These are phyloP conservation scores for Cheilosia soror DNA, from an alignment of 2,888 invertebrate species.

Conservation along the genomic window DNA sequence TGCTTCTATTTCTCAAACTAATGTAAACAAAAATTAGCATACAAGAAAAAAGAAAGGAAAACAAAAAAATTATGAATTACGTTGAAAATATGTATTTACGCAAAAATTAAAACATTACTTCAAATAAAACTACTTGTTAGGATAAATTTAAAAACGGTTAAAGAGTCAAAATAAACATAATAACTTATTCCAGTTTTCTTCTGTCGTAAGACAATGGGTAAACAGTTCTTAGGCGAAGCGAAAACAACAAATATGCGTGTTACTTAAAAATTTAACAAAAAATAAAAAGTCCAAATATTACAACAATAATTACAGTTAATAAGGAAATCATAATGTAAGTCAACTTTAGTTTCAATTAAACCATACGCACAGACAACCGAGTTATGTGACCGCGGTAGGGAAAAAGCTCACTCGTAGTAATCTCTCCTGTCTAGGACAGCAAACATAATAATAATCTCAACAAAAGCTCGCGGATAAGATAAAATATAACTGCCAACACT, in stretches of 20 bases:
- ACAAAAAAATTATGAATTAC: constrained; percentile 14
- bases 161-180: constrained; percentile 51
- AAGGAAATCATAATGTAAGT: constrained; percentile 45
- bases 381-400: background rate
- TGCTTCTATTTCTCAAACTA: no score
- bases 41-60: background rate
- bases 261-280: constrained; percentile 39
- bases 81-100: constrained; percentile 62
- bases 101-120: constrained; percentile 58
- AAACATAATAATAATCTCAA: constrained; percentile 58
- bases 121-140: constrained; percentile 45
- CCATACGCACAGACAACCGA: background rate
- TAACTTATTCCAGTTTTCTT: constrained; percentile 56
- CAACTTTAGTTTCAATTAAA: constrained; percentile 36
- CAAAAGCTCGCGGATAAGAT: constrained; percentile 59
- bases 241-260: constrained; percentile 30
- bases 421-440: constrained; percentile 49
- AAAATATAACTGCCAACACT: constrained; percentile 46
- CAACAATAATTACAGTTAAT: constrained; percentile 56
- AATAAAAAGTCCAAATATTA: constrained; percentile 41
- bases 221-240: constrained; percentile 40
- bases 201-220: constrained; percentile 27
- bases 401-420: constrained; percentile 40
- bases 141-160: constrained; percentile 45
- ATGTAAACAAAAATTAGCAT: background rate